Evolutionary conservation across 2,113 vertebrate species (phyloP).

Genomic region (Caretta caretta): DNA sequence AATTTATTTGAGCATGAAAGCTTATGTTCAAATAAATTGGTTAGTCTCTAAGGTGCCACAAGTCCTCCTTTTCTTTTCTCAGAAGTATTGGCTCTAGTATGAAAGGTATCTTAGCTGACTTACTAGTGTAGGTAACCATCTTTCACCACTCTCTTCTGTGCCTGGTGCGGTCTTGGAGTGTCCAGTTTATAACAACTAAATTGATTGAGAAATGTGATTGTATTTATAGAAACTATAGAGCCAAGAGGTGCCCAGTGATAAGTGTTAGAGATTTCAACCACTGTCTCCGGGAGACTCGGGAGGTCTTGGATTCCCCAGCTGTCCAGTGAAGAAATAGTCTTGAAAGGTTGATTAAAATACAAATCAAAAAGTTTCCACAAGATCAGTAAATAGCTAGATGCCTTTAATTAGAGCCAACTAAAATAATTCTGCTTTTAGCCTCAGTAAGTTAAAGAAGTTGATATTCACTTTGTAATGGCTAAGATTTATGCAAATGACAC

Average conservation of each 20-base stretch:
- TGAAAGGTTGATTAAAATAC: background rate
- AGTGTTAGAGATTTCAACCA: background rate
- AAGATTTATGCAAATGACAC: background rate
- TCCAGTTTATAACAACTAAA: background rate
- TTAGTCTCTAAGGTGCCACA: no score
- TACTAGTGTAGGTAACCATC: background rate
- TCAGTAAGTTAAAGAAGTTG: accelerated
- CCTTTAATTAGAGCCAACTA: background rate
- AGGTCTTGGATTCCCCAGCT: background rate
- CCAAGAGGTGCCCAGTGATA: background rate
- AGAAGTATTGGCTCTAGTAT: background rate
- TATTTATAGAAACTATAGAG: background rate
- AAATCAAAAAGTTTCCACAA: background rate
- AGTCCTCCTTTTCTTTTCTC: no score
- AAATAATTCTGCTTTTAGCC: background rate
- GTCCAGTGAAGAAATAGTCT: background rate
- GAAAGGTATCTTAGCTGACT: background rate
- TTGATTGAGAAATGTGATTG: background rate
- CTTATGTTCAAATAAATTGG: no score
- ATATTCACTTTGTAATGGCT: background rate
- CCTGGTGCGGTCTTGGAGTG: background rate
- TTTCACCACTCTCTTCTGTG: background rate
- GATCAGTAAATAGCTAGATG: background rate
- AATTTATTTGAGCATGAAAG: no score
- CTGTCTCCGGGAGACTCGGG: background rate